Conservation (phyloP, 2,888 invertebrate species). For the Chromoteleia sp. region DNA sequence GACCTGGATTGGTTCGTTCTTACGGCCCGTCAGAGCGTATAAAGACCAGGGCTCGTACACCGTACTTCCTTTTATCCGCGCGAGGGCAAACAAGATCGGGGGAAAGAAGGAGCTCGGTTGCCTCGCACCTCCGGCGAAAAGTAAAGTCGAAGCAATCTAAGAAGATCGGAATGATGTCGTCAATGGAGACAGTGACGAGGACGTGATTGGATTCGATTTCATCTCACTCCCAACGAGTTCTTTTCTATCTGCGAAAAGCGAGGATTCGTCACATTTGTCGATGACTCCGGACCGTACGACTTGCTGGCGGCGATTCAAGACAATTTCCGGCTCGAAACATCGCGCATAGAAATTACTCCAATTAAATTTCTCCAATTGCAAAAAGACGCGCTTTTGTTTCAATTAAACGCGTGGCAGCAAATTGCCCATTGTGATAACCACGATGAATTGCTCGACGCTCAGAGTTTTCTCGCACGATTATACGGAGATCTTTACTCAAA, state of each 20-base stretch:
- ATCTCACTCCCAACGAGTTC: constrained; percentile 1
- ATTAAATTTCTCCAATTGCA: constrained; percentile 72
- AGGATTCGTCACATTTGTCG: constrained; percentile 21
- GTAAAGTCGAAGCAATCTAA: constrained; percentile 62
- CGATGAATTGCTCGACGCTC: constrained; percentile 61
- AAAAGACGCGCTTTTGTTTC: constrained; percentile 32
- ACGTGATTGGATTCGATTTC: constrained; percentile 67
- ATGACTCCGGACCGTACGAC: constrained; percentile 2
- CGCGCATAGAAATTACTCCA: constrained; percentile 49
- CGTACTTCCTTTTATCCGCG: constrained; percentile 64
- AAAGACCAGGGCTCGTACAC: constrained; percentile 72
- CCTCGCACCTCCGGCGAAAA: constrained; percentile 70
- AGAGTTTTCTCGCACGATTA: constrained; percentile 67
- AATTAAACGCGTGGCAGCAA: constrained; percentile 52
- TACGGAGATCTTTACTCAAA: constrained; percentile 32
- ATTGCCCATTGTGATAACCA: constrained; percentile 58
- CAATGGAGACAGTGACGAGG: constrained; percentile 34
- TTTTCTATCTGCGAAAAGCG: constrained; percentile 2
- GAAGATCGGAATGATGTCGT: constrained; percentile 57
- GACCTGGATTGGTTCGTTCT: too few species aligned
- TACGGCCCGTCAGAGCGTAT: constrained; percentile 76
- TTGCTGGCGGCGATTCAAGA: too few species aligned
- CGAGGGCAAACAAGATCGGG: constrained; percentile 68
- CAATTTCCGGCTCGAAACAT: constrained; percentile 37
- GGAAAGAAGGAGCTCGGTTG: constrained; percentile 27